Percentiles rank a stretch among this genome's conserved stretches.
These are phyloP conservation scores for Gryllus longicercus DNA, from an alignment of 2,888 invertebrate species.

Conservation along the genomic window DNA sequence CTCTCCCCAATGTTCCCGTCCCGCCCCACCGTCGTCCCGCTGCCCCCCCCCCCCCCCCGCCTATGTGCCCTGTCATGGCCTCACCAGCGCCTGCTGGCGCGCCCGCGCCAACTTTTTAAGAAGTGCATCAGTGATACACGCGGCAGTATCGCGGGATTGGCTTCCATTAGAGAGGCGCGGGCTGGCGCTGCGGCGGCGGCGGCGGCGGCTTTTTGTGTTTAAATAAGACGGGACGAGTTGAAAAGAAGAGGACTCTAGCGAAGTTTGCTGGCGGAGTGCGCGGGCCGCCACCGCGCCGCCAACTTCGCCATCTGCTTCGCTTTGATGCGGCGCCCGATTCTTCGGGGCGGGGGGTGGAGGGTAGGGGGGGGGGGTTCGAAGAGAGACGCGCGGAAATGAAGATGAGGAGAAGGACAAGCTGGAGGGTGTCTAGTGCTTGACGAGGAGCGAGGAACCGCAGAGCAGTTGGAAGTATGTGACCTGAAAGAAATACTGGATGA, in stretches of 20 bases:
- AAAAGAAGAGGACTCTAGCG: neutral
- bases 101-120: neutral
- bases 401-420: too few species aligned
- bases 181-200: neutral
- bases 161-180: neutral
- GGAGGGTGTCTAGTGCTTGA: too few species aligned
- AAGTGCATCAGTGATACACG: constrained; percentile 17
- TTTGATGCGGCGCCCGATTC: constrained; percentile 9
- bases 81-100: neutral
- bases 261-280: neutral
- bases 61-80: neutral
- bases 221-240: constrained; percentile 17
- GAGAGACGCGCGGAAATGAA: too few species aligned
- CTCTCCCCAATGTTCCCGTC: too few species aligned
- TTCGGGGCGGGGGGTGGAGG: neutral
- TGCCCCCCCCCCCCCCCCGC: neutral
- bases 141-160: constrained; percentile 10
- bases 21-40: too few species aligned
- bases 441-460: too few species aligned
- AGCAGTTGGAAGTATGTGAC: too few species aligned
- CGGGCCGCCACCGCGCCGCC: neutral
- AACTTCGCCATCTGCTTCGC: constrained; percentile 17
- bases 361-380: too few species aligned
- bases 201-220: neutral
- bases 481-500: too few species aligned